phyloP scores from a whole-genome alignment of 2,113 vertebrate species.

The Vireo altiloquus region DNA sequence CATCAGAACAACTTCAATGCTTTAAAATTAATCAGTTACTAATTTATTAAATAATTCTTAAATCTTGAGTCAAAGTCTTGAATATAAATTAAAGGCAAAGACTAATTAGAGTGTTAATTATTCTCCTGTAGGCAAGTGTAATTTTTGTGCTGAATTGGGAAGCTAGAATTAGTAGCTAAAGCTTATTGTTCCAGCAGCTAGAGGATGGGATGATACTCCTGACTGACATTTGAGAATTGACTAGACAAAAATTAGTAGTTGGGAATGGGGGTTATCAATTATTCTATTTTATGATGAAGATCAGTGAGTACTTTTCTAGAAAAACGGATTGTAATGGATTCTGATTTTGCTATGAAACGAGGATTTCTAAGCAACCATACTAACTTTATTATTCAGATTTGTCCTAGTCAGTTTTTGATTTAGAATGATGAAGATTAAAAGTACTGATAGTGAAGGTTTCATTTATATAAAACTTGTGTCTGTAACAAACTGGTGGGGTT shows the following conservation, averaged over 20 bases:
- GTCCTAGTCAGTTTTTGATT: background rate
- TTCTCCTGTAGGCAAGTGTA: background rate
- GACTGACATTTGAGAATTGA: background rate
- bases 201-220: background rate
- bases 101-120: background rate
- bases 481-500: background rate
- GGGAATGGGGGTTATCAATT: background rate
- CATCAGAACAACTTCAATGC: background rate
- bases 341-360: background rate
- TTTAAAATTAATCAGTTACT: background rate
- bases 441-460: background rate
- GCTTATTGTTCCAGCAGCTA: background rate
- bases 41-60: background rate
- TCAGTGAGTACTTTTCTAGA: background rate
- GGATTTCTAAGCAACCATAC: background rate
- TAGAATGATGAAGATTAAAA: background rate
- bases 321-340: background rate
- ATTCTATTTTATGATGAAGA: background rate
- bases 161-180: background rate
- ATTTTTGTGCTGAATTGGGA: background rate
- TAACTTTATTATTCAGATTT: background rate
- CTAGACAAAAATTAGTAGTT: background rate
- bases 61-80: background rate
- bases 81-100: background rate
- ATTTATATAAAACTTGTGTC: background rate